A percentile compares a stretch with the other conserved stretches of the same genome.
Conservation (phyloP, 2,113 vertebrate genomes). For the Proterorhinus semilunaris region DNA sequence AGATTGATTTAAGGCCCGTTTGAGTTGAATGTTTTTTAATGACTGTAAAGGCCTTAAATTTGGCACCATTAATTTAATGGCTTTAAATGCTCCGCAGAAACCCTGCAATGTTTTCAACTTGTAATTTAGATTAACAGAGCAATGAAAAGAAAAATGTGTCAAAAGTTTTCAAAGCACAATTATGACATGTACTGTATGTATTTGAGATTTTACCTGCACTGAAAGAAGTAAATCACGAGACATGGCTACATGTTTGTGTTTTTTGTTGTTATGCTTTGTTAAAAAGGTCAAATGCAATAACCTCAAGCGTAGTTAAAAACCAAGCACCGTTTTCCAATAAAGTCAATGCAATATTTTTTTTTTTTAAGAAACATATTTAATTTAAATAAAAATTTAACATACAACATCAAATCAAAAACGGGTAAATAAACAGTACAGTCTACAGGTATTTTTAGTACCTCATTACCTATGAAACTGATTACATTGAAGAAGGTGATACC, state of each 20-base stretch:
- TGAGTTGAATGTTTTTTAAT: too few species aligned
- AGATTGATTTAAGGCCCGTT: too few species aligned
- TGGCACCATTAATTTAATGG: too few species aligned
- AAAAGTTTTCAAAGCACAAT: neutral
- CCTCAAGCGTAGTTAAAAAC: neutral
- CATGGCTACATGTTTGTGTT: neutral
- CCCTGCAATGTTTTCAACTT: too few species aligned
- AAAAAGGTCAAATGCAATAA: neutral
- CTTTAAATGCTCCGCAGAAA: too few species aligned
- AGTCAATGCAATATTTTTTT: neutral
- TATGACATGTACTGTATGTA: too few species aligned
- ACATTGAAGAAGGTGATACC: too few species aligned
- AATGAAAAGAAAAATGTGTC: neutral
- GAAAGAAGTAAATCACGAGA: slow-evolving; percentile 8
- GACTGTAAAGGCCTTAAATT: too few species aligned
- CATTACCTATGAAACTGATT: too few species aligned
- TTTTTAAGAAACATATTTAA: slow-evolving; percentile 50
- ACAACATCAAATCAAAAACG: slow-evolving; percentile 44
- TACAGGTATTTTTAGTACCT: slow-evolving; percentile 60
- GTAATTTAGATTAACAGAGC: too few species aligned
- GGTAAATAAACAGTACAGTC: slow-evolving; percentile 41
- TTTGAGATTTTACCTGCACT: slow-evolving; percentile 16
- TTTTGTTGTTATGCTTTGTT: neutral
- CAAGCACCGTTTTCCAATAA: neutral
- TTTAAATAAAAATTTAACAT: slow-evolving; percentile 55